These are phyloP conservation scores for Tylochromis polylepis DNA, from an alignment of 2,113 vertebrate genomes.

Conservation along the genomic window DNA sequence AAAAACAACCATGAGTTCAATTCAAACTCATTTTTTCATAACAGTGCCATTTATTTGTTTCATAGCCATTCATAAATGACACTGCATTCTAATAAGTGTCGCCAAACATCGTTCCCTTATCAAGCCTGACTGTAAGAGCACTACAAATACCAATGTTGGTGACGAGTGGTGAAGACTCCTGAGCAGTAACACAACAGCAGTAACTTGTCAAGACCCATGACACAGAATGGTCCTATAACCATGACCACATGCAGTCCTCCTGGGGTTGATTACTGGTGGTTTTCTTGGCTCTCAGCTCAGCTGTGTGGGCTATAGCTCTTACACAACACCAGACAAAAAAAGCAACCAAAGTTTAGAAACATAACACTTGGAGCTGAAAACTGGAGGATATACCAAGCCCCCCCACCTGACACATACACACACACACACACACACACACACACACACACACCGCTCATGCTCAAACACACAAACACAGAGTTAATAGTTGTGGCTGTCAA, in stretches of 20 bases:
- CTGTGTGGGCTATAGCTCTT: slow-evolving; percentile 12
- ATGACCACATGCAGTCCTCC: background rate
- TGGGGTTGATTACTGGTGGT: background rate
- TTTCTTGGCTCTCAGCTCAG: background rate
- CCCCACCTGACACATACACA: background rate
- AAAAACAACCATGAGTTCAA: background rate
- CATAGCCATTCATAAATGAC: background rate
- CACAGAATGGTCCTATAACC: background rate
- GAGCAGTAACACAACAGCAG: background rate
- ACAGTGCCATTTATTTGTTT: background rate
- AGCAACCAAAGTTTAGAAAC: background rate
- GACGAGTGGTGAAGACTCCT: background rate
- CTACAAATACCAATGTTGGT: background rate
- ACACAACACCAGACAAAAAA: slow-evolving; percentile 4
- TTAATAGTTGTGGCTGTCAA: slow-evolving; percentile 1
- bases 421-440: background rate
- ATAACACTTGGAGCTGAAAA: background rate
- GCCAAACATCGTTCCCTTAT: background rate
- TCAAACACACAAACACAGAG: background rate
- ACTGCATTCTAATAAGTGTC: background rate
- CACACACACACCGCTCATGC: background rate
- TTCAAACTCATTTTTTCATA: background rate
- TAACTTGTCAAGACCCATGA: background rate
- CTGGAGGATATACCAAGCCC: background rate
- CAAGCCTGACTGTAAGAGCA: background rate